Conservation (phyloP, 2,797 vertebrate species). For the Hyperoplus lanceolatus region DNA sequence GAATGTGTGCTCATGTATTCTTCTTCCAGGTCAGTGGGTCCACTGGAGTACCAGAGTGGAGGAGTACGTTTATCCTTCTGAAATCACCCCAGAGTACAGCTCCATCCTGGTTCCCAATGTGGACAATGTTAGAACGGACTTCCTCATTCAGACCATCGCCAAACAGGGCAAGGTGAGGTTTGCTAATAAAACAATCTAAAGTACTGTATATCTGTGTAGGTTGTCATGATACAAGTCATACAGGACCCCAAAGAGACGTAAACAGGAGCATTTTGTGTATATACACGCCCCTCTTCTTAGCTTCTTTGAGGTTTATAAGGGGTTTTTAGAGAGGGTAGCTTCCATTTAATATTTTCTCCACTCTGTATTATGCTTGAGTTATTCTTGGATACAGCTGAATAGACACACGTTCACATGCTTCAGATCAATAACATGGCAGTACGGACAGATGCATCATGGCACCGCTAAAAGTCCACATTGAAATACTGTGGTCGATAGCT, state of each 20-base stretch:
- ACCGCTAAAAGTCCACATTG: constrained; percentile 20
- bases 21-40: constrained; percentile 89
- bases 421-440: constrained; percentile 35
- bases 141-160: constrained; percentile 93
- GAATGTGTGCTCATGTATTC: constrained; percentile 42
- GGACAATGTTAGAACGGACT: constrained; percentile 94
- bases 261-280: neutral
- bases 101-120: constrained; percentile 97
- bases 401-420: constrained; percentile 13
- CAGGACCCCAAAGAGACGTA: neutral
- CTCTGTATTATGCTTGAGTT: constrained; percentile 22
- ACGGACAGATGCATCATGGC: constrained; percentile 2
- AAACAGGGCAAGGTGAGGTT: constrained; percentile 94
- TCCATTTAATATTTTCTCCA: constrained; percentile 1
- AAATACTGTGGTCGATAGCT: constrained; percentile 39
- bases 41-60: constrained; percentile 90
- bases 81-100: constrained; percentile 87
- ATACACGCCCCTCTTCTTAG: neutral
- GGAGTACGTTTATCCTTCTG: constrained; percentile 91
- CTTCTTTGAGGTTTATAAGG: constrained; percentile 10
- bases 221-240: neutral
- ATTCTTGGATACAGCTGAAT: constrained; percentile 16
- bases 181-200: neutral
- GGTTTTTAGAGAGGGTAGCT: neutral
- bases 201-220: neutral